These are phyloP conservation scores for Rhinogobius similis DNA, from an alignment of 2,113 vertebrate species.

Conservation along the genomic window DNA sequence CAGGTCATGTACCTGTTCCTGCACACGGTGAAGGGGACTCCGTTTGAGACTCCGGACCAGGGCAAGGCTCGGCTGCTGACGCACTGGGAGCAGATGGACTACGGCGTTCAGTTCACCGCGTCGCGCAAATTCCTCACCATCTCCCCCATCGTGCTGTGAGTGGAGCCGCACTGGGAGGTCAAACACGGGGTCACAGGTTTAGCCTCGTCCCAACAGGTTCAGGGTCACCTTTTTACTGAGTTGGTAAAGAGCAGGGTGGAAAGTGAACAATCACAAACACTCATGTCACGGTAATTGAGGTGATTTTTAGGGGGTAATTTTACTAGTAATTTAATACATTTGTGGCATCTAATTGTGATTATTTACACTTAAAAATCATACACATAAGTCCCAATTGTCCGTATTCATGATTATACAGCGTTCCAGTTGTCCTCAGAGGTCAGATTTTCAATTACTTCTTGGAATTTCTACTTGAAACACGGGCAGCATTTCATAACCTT, in stretches of 20 bases:
- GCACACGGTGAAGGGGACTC: constrained; percentile 92
- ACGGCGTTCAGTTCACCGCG: constrained; percentile 90
- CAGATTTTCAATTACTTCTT: too few species aligned
- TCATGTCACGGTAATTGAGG: not conserved
- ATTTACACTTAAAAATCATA: too few species aligned
- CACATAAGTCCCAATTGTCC: too few species aligned
- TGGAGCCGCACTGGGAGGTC: constrained; percentile 2
- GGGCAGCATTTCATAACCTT: too few species aligned
- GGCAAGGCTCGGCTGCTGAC: constrained; percentile 91
- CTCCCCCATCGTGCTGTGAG: constrained; percentile 91
- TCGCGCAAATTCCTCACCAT: constrained; percentile 94
- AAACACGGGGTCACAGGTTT: not conserved
- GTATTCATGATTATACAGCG: too few species aligned
- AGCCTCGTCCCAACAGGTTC: not conserved
- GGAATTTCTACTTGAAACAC: too few species aligned
- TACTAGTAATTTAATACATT: too few species aligned
- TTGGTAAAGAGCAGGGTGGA: not conserved
- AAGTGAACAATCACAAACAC: too few species aligned
- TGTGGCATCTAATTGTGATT: too few species aligned
- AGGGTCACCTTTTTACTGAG: not conserved
- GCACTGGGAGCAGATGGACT: constrained; percentile 96
- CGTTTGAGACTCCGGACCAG: constrained; percentile 93
- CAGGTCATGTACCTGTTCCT: constrained; percentile 93
- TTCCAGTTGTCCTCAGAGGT: too few species aligned
- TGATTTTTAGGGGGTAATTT: too few species aligned